These are phyloP conservation scores for Eubucco bourcierii DNA, from an alignment of 2,113 vertebrate species.

Conservation along the genomic window DNA sequence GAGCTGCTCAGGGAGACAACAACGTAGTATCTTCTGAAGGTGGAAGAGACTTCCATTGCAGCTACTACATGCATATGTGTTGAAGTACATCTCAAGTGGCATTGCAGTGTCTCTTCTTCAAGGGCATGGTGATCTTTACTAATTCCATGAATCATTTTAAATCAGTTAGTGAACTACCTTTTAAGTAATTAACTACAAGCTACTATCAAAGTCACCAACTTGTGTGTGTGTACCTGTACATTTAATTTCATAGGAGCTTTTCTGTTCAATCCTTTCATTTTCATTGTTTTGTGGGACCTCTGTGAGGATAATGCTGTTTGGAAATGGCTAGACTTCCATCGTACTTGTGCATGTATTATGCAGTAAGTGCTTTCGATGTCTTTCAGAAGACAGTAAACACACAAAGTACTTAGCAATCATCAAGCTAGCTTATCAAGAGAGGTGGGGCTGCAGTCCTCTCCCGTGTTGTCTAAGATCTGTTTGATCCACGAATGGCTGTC, in stretches of 20 bases:
- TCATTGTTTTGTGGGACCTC: not conserved
- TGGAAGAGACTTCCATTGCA: not conserved
- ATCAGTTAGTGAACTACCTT: not conserved
- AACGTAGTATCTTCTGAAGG: not conserved
- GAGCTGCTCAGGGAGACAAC: no score
- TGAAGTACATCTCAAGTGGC: not conserved
- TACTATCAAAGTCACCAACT: not conserved
- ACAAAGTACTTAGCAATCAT: not conserved
- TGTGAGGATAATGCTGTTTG: not conserved
- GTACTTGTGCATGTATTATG: not conserved
- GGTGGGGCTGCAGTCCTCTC: not conserved
- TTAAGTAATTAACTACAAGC: not conserved
- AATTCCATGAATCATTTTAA: not conserved
- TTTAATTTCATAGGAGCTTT: not conserved
- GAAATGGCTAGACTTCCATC: not conserved
- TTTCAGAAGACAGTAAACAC: not conserved
- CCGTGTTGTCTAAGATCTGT: not conserved
- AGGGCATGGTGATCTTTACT: not conserved
- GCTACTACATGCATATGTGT: rapidly evolving
- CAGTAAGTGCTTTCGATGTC: not conserved
- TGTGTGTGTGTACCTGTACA: not conserved
- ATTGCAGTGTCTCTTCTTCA: not conserved
- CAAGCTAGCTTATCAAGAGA: not conserved
- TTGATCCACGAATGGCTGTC: not conserved
- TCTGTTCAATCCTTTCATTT: not conserved